Conservation (phyloP, 1,140 invertebrate genomes). For the Ceratina calcarata region DNA sequence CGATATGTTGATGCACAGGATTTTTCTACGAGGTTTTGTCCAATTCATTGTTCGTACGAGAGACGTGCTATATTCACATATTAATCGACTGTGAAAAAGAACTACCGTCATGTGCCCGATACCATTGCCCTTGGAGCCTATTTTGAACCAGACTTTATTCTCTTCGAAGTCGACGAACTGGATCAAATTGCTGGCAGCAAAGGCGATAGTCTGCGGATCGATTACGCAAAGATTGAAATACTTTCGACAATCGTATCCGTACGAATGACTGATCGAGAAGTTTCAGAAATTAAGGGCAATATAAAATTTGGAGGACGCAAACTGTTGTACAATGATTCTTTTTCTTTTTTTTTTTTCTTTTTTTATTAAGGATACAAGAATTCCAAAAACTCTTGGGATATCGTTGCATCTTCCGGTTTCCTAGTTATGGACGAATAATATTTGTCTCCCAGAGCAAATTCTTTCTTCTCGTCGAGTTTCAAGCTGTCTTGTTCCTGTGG, state of each 20-base stretch:
- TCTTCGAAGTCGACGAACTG: slow-evolving; percentile 87
- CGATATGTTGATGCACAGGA: slow-evolving; percentile 86
- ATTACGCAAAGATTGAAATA: slow-evolving; percentile 89
- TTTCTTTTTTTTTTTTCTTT: too few species aligned
- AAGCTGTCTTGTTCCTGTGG: slow-evolving; percentile 79
- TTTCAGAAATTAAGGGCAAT: slow-evolving; percentile 34
- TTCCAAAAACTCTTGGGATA: slow-evolving; percentile 70
- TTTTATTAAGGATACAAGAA: slow-evolving; percentile 75
- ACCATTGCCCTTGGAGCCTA: slow-evolving; percentile 87
- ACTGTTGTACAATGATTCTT: neutral
- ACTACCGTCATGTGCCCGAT: slow-evolving; percentile 91
- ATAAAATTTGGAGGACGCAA: slow-evolving; percentile 6
- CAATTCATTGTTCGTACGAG: too few species aligned
- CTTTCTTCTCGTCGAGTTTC: slow-evolving; percentile 75
- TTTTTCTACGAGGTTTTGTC: slow-evolving; percentile 84
- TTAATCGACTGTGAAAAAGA: too few species aligned
- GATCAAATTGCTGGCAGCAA: slow-evolving; percentile 90
- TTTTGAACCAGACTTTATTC: slow-evolving; percentile 85
- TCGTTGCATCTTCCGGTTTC: slow-evolving; percentile 59
- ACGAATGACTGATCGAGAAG: slow-evolving; percentile 85
- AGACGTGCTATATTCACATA: too few species aligned
- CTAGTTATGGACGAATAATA: slow-evolving; percentile 63
- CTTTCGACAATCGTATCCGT: slow-evolving; percentile 92
- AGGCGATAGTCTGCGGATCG: slow-evolving; percentile 87
- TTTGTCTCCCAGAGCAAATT: neutral